Evolutionary conservation across 1,140 invertebrate genomes (phyloP).

Genomic region (Teleopsis dalmanni): DNA sequence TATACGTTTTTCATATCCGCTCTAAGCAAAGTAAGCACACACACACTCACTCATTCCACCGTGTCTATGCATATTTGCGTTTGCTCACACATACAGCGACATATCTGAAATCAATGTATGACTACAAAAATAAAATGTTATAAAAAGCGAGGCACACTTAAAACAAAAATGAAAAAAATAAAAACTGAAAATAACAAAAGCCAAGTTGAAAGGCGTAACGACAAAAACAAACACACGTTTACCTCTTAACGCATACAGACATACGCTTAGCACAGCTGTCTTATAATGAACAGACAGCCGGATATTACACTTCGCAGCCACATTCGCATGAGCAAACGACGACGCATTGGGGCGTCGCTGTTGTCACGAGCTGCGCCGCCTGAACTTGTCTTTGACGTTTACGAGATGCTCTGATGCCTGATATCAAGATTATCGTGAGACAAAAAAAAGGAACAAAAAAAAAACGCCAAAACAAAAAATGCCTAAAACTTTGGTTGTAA

Average conservation of each 20-base stretch:
- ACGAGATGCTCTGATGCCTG: no score
- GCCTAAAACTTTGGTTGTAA: not conserved
- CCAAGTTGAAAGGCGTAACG: not conserved
- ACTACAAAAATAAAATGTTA: not conserved
- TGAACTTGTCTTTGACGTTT: no score
- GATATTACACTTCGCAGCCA: no score
- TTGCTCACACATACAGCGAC: not conserved
- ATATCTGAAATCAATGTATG: not conserved
- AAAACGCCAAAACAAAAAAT: not conserved
- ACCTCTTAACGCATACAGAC: no score
- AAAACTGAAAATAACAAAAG: not conserved
- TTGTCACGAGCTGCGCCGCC: no score
- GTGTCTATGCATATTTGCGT: not conserved
- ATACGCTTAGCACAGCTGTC: no score
- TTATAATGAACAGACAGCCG: no score
- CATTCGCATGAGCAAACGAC: no score
- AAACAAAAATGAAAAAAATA: not conserved
- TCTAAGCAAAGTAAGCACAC: constrained; percentile 1
- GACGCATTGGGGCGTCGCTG: no score
- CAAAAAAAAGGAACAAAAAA: not conserved
- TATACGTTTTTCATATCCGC: no score
- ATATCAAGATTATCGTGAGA: not conserved
- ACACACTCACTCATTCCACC: not conserved
- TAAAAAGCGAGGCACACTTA: not conserved
- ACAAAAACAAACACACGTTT: no score